A percentile compares a stretch with the other conserved stretches of the same genome.
phyloP scores from a whole-genome alignment of 2,113 vertebrate species.

The Hippocampus guttulatus region DNA sequence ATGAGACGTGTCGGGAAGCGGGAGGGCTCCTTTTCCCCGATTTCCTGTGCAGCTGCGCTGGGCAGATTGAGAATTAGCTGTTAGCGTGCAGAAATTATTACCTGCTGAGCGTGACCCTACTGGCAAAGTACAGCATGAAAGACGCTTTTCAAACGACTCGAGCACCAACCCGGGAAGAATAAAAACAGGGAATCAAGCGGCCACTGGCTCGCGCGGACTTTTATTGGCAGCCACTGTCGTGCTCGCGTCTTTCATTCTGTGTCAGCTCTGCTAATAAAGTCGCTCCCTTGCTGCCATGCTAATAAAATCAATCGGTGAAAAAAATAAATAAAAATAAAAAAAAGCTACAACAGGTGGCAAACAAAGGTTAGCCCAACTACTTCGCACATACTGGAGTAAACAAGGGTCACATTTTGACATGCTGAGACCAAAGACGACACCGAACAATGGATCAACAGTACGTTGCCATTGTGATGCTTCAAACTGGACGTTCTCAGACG shows the following conservation, averaged over 20 bases:
- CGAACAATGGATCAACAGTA: too few species aligned
- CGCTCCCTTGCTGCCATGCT: background rate
- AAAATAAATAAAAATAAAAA: too few species aligned
- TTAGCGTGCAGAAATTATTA: constrained; percentile 38
- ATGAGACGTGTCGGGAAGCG: constrained; percentile 39
- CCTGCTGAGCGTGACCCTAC: constrained; percentile 41
- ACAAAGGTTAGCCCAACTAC: background rate
- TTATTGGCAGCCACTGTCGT: constrained; percentile 3
- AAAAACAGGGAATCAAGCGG: background rate
- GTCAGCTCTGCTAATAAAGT: background rate
- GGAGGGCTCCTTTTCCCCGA: constrained; percentile 23
- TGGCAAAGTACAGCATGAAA: constrained; percentile 35
- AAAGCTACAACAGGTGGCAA: background rate
- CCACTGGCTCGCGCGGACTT: background rate
- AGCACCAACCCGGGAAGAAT: background rate
- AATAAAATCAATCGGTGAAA: background rate
- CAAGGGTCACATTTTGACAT: too few species aligned
- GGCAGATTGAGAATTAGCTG: constrained; percentile 51
- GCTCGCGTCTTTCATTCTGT: background rate
- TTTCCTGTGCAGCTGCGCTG: constrained; percentile 32
- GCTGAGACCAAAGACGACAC: too few species aligned
- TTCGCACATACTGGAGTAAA: background rate
- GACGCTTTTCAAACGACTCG: constrained; percentile 4
- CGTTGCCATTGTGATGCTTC: too few species aligned
- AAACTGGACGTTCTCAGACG: too few species aligned